These are phyloP conservation scores for Notarius lentiginosus DNA, from an alignment of 2,113 vertebrate species.

Conservation along the genomic window DNA sequence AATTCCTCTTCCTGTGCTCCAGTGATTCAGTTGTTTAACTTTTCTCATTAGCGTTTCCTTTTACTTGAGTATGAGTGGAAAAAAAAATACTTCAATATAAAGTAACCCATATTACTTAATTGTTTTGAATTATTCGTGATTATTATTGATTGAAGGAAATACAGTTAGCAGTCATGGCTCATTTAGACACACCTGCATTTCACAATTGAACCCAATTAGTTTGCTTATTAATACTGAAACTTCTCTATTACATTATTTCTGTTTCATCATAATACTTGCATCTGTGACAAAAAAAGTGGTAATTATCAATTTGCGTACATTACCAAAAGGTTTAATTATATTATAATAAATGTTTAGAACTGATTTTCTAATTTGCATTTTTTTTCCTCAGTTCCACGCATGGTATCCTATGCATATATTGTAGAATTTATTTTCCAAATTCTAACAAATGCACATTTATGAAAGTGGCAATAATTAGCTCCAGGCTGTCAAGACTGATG, in stretches of 20 bases:
- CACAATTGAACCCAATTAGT: background rate
- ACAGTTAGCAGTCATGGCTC: background rate
- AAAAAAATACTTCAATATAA: background rate
- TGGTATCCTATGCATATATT: constrained; percentile 68
- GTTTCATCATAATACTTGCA: background rate
- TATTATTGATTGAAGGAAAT: constrained; percentile 1
- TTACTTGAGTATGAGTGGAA: background rate
- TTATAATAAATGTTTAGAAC: constrained; percentile 48
- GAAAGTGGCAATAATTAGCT: constrained; percentile 78
- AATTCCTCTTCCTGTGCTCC: background rate
- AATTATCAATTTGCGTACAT: background rate
- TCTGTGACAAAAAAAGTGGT: background rate
- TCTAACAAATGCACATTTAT: constrained; percentile 65
- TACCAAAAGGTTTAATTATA: background rate
- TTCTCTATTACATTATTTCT: background rate
- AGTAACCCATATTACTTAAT: background rate
- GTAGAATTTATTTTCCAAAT: constrained; percentile 61
- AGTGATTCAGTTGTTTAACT: background rate
- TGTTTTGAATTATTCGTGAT: constrained; percentile 1
- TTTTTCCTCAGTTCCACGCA: constrained; percentile 64
- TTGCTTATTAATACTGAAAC: background rate
- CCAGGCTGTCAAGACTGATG: constrained; percentile 61
- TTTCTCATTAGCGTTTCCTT: background rate
- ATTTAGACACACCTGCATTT: background rate
- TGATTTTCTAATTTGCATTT: constrained; percentile 60